These are phyloP conservation scores for Acinonyx jubatus DNA, from an alignment of 2,113 vertebrate genomes.

Conservation along the genomic window DNA sequence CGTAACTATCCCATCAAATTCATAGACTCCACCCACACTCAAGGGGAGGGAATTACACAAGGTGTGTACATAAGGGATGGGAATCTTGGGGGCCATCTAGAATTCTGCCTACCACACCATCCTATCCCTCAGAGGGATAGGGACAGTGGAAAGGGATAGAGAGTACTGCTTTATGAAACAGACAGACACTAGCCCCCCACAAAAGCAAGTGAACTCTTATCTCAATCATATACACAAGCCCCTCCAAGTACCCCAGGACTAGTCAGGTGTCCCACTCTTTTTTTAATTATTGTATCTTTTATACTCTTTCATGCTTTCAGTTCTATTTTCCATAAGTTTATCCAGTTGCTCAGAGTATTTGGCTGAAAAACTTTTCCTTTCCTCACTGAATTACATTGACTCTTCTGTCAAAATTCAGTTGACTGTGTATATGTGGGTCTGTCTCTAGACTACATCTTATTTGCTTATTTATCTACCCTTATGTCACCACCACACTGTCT, in stretches of 20 bases:
- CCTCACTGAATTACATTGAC: not conserved
- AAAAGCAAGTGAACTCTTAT: not conserved
- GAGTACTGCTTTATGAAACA: not conserved
- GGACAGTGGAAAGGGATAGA: not conserved
- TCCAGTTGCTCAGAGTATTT: conserved; percentile 1
- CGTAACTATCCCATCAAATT: not conserved
- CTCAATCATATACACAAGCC: not conserved
- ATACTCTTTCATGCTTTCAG: not conserved
- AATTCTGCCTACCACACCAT: not conserved
- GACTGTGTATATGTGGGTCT: not conserved
- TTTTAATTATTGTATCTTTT: not conserved
- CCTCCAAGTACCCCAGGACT: not conserved
- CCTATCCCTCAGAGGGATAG: not conserved
- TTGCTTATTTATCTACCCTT: not conserved
- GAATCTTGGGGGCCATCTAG: not conserved
- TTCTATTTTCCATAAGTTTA: conserved; percentile 21
- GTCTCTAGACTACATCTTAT: not conserved
- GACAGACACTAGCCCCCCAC: not conserved
- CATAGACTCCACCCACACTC: not conserved
- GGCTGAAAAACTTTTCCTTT: conserved; percentile 20
- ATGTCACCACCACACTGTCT: not conserved
- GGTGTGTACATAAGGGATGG: not conserved
- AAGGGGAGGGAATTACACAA: not conserved
- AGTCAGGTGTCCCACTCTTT: not conserved
- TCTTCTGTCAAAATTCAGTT: conserved; percentile 22